Evolutionary conservation across 1,140 invertebrate genomes (phyloP).

Genomic region (Micrasema longulum): DNA sequence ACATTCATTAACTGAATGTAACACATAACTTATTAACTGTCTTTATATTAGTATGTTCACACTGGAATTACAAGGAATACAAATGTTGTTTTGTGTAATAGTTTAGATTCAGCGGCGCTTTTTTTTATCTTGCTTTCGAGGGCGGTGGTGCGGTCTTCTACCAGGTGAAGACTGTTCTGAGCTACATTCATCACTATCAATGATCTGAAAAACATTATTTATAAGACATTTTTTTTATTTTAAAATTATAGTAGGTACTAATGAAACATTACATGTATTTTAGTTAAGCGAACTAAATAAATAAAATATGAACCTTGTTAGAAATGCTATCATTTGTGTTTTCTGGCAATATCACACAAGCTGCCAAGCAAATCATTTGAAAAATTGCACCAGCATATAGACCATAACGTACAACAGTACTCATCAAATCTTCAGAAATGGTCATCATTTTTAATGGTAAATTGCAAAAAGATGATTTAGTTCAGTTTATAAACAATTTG

Average conservation of each 20-base stretch:
- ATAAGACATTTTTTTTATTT: background rate
- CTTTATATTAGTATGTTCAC: too few relatives aligned
- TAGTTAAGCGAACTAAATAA: too few relatives aligned
- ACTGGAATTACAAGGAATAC: too few relatives aligned
- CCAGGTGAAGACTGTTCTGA: conserved; percentile 70
- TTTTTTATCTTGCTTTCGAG: conserved; percentile 69
- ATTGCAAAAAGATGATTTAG: too few relatives aligned
- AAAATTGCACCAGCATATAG: conserved; percentile 73
- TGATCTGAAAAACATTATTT: conserved; percentile 52
- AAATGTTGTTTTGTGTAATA: too few relatives aligned
- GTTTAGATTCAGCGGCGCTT: conserved; percentile 66
- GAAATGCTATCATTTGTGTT: conserved; percentile 48
- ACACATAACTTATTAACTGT: too few relatives aligned
- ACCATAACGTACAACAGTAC: conserved; percentile 71
- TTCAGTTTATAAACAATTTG: too few relatives aligned
- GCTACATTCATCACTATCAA: conserved; percentile 71
- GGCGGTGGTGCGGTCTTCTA: conserved; percentile 66
- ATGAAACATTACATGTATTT: too few relatives aligned
- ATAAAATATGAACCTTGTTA: too few relatives aligned
- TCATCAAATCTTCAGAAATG: conserved; percentile 66
- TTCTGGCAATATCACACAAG: conserved; percentile 70
- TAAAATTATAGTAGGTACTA: background rate
- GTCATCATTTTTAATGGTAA: conserved; percentile 44
- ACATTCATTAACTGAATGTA: too few relatives aligned
- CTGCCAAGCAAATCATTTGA: conserved; percentile 73